Evolutionary conservation across 2,113 vertebrate genomes (phyloP).

Genomic region (Parotia lawesii): DNA sequence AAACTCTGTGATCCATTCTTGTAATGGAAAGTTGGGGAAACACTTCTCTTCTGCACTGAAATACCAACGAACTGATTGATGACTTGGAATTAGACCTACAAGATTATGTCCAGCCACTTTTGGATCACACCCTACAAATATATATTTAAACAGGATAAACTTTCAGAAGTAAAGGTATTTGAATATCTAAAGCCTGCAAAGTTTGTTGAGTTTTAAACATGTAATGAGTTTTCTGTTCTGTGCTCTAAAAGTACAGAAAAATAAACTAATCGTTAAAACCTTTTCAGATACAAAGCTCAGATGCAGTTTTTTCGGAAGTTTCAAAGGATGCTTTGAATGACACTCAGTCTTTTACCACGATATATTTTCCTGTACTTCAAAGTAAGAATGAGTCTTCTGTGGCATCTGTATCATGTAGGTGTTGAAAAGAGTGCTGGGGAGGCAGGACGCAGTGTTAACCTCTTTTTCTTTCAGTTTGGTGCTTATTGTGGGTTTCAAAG

Average conservation of each 20-base stretch:
- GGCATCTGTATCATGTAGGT: not conserved
- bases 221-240: not conserved
- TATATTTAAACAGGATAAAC: not conserved
- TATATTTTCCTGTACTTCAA: slow-evolving; percentile 26
- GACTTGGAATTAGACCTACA: not conserved
- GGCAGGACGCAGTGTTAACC: slow-evolving; percentile 3
- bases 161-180: not conserved
- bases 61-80: not conserved
- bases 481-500: not conserved
- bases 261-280: slow-evolving; percentile 29
- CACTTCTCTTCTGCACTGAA: not conserved
- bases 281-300: not conserved
- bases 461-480: not conserved
- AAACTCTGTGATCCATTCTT: not conserved
- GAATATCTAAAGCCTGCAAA: not conserved
- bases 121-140: not conserved
- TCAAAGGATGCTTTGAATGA: slow-evolving; percentile 47
- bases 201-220: not conserved
- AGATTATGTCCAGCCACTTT: not conserved
- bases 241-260: not conserved
- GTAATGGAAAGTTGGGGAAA: not conserved
- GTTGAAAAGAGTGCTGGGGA: not conserved
- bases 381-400: slow-evolving; percentile 6
- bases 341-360: not conserved
- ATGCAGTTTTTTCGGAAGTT: slow-evolving; percentile 12